Percentiles rank a stretch among this genome's conserved stretches.
These are phyloP conservation scores for Babylonia areolata DNA, from an alignment of 1,140 invertebrate genomes.

Conservation along the genomic window DNA sequence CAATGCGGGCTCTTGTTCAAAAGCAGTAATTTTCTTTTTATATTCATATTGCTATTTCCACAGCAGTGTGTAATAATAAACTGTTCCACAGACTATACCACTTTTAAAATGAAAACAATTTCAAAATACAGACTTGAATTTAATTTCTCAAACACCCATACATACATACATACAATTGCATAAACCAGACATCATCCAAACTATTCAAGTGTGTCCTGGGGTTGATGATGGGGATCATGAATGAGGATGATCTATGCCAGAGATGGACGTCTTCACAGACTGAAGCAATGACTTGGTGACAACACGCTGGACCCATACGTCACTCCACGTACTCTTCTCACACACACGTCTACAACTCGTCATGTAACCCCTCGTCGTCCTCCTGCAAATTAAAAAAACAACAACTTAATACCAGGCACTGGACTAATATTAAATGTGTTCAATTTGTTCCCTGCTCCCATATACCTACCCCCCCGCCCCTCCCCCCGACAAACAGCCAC, in stretches of 20 bases:
- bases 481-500: too few relatives aligned
- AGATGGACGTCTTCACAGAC: not conserved
- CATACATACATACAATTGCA: not conserved
- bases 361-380: not conserved
- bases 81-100: not conserved
- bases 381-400: constrained; percentile 17
- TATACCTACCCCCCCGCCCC: too few relatives aligned
- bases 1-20: not conserved
- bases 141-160: not conserved
- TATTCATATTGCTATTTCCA: not conserved
- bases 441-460: too few relatives aligned
- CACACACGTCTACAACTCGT: constrained; percentile 18
- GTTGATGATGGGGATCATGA: not conserved
- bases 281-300: constrained; percentile 8
- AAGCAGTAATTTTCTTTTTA: not conserved
- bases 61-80: not conserved
- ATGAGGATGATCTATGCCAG: not conserved
- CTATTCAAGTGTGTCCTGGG: not conserved
- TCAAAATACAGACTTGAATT: not conserved
- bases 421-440: too few relatives aligned
- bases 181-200: not conserved
- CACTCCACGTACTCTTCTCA: not conserved
- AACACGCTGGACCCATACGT: not conserved
- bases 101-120: not conserved
- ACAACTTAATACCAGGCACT: not conserved